Conservation (phyloP, 2,113 vertebrate genomes). For the Onychorhynchus coronatus region DNA sequence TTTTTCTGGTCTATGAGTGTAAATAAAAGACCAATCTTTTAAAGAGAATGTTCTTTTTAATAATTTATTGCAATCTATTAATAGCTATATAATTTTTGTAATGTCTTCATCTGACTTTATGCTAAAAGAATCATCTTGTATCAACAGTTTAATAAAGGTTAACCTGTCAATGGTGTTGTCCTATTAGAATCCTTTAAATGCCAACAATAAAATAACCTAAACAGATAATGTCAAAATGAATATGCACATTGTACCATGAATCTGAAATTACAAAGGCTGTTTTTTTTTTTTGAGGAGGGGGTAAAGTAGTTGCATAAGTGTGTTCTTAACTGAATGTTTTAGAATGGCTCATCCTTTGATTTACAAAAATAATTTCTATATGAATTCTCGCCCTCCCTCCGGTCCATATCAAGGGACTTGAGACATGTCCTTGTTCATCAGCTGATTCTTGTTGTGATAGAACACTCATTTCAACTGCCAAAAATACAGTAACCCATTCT, state of each 20-base stretch:
- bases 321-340: background rate
- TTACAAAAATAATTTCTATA: background rate
- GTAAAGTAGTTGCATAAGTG: background rate
- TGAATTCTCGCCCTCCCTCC: background rate
- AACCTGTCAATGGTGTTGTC: background rate
- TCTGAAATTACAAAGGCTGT: background rate
- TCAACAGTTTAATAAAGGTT: conserved; percentile 30
- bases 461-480: background rate
- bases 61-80: background rate
- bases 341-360: background rate
- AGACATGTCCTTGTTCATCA: background rate
- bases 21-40: background rate
- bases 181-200: background rate
- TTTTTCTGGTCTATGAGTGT: conserved; percentile 5
- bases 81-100: background rate
- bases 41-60: background rate
- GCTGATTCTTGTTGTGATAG: background rate
- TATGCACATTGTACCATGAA: background rate
- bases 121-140: background rate
- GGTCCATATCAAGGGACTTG: background rate
- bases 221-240: background rate
- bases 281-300: fast-evolving
- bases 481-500: background rate
- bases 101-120: background rate
- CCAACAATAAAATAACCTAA: background rate